Evolutionary conservation across 2,888 invertebrate genomes (phyloP), one percentile per base, ranked within the genome.

Genomic region (Rotaria macrura): DNA sequence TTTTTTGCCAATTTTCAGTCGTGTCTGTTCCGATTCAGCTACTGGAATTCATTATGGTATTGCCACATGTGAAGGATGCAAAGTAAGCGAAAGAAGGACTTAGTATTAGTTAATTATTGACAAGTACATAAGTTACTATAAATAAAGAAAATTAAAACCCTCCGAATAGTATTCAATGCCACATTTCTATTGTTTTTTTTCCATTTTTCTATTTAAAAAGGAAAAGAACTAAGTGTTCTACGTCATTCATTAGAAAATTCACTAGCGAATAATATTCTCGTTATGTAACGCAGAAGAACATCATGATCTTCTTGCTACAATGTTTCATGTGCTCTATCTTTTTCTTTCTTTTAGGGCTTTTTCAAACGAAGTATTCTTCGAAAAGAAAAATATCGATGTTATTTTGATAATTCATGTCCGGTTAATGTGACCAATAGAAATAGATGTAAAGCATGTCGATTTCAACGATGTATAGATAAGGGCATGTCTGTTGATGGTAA

Each of bases 1-100:
- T 20, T 52, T 52, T 9, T 55, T n/a, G 25, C 4, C 43, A 43
- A 12, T 43, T 79, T 79, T 79, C 43, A 79, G 90, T 87, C 88
- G 88, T 7, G 89, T 90, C 9, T 90, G 90, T 87, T 88, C 88
- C 14, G 90, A 90, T 87, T 89, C 88, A 85, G 90, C 90, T 10
- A 90, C 90, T 10, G 90, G 90, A 3, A 88, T 90, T 2, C 90
- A 90, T 86, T 90, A 90, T 88, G 90, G 90, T 10, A 90, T 90
- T 2, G 89, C 89, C 6, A 89, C 90, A 12, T 90, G 90, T 85
- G 90, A 90, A 86, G 90, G 90, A 9, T 90, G 90, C 87, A 90
- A 90, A 89, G 90, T 90, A 87, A 85, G 79, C 4, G 14, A 34
- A 14, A 49, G 2, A 49, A 49, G 17, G 14, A 49, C 3, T 49